Evolutionary conservation across 2,888 invertebrate species (phyloP).

Genomic region (Ephialtes manifestator): DNA sequence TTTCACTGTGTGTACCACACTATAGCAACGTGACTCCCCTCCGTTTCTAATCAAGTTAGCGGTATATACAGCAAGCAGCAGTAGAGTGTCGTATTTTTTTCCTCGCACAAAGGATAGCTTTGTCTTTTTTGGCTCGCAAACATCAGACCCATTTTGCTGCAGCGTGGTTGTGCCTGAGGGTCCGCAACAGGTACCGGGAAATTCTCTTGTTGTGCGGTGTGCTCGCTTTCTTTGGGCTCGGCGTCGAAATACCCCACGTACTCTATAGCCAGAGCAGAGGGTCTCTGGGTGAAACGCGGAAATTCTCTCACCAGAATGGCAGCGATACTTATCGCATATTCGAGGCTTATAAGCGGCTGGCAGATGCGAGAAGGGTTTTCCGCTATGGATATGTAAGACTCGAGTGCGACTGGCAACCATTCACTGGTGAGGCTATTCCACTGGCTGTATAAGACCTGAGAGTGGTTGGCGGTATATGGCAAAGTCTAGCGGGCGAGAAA

Average conservation of each 20-base stretch:
- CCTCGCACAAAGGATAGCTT: constrained; percentile 38
- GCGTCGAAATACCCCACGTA: constrained; percentile 1
- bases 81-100: constrained; percentile 38
- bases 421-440: neutral
- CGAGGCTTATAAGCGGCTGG: constrained; percentile 22
- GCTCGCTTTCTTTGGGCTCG: constrained; percentile 34
- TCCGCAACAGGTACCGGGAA: constrained; percentile 64
- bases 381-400: neutral
- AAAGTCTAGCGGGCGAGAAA: constrained; percentile 35
- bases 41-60: constrained; percentile 60
- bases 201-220: constrained; percentile 30
- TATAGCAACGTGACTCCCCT: constrained; percentile 16
- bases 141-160: constrained; percentile 33
- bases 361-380: constrained; percentile 29
- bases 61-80: neutral
- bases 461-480: neutral
- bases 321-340: constrained; percentile 53
- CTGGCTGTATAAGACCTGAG: neutral
- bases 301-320: constrained; percentile 37
- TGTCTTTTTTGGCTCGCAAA: constrained; percentile 37
- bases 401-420: neutral
- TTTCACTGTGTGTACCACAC: neutral
- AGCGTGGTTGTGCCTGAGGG: constrained; percentile 9
- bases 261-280: neutral
- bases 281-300: constrained; percentile 15